A percentile compares a stretch with the other conserved stretches of the same genome.
phyloP scores from a whole-genome alignment of 2,113 vertebrate genomes.

The Hirundichthys speculiger region DNA sequence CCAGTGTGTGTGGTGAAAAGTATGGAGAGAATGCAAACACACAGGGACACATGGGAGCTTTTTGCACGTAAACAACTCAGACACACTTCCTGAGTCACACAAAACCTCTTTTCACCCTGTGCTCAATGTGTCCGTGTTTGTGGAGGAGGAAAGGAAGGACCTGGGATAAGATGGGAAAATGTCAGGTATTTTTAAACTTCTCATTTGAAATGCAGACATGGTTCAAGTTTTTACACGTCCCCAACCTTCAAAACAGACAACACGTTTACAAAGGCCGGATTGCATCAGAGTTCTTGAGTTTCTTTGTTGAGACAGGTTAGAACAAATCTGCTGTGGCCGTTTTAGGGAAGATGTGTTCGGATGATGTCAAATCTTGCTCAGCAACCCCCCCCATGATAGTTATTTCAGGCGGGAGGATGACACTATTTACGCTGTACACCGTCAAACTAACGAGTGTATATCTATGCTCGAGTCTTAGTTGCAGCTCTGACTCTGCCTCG shows the following conservation, averaged over 20 bases:
- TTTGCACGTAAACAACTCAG: slow-evolving; percentile 47
- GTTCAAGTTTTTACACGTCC: slow-evolving; percentile 39
- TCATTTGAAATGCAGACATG: no score
- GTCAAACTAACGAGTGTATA: no score
- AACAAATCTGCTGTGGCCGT: background rate
- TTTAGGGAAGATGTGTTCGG: no score
- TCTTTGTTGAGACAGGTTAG: slow-evolving; percentile 32
- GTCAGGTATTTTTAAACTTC: no score
- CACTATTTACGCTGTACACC: no score
- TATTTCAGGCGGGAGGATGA: no score
- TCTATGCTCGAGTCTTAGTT: no score
- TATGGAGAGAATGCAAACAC: slow-evolving; percentile 48
- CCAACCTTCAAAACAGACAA: slow-evolving; percentile 26
- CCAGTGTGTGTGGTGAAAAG: slow-evolving; percentile 28
- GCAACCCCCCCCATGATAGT: no score
- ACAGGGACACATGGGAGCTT: slow-evolving; percentile 28
- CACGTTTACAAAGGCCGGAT: slow-evolving; percentile 36
- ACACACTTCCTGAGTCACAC: slow-evolving; percentile 42
- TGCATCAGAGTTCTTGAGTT: background rate
- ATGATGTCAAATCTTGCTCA: no score
- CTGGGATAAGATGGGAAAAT: background rate
- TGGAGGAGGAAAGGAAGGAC: background rate
- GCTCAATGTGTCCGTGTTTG: background rate
- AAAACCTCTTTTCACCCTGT: slow-evolving; percentile 44
- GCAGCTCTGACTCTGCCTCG: no score